A percentile compares a stretch with the other conserved stretches of the same genome.
These are phyloP conservation scores for Metalampra italica DNA, from an alignment of 2,888 invertebrate species.

Conservation along the genomic window DNA sequence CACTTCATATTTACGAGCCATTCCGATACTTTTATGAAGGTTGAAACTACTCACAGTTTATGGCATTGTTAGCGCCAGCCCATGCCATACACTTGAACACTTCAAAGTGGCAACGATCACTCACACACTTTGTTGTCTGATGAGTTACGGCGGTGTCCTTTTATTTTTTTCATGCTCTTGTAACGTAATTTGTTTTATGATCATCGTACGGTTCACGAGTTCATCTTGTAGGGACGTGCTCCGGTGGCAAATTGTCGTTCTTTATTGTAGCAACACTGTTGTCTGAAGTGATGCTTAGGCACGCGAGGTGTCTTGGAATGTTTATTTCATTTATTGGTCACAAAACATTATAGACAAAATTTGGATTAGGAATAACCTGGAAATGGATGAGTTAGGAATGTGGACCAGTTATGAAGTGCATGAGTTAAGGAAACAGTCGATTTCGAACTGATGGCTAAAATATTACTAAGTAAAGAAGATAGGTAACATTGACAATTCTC, in stretches of 20 bases:
- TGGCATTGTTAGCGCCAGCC: slow-evolving; percentile 27
- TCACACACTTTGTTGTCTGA: slow-evolving; percentile 6
- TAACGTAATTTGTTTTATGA: slow-evolving; percentile 5
- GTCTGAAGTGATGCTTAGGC: not conserved
- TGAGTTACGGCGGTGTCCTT: slow-evolving; percentile 5
- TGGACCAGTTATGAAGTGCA: too few relatives aligned
- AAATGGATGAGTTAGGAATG: too few relatives aligned
- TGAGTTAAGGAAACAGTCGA: too few relatives aligned
- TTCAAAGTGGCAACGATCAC: slow-evolving; percentile 10
- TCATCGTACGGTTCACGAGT: not conserved
- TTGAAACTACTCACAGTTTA: slow-evolving; percentile 24
- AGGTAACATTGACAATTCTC: too few relatives aligned
- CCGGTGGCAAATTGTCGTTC: not conserved
- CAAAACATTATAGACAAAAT: too few relatives aligned
- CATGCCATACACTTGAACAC: slow-evolving; percentile 14
- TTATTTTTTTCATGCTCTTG: slow-evolving; percentile 1
- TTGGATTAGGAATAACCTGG: too few relatives aligned
- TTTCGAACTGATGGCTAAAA: too few relatives aligned
- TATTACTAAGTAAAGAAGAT: too few relatives aligned
- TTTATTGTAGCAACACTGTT: slow-evolving; percentile 1
- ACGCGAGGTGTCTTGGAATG: too few relatives aligned
- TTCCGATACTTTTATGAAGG: slow-evolving; percentile 40
- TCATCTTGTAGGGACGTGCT: not conserved
- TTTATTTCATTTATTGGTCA: too few relatives aligned
- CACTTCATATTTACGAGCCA: slow-evolving; percentile 44